Conservation (phyloP, 2,888 invertebrate genomes). For the Stenotaenia linearis region DNA sequence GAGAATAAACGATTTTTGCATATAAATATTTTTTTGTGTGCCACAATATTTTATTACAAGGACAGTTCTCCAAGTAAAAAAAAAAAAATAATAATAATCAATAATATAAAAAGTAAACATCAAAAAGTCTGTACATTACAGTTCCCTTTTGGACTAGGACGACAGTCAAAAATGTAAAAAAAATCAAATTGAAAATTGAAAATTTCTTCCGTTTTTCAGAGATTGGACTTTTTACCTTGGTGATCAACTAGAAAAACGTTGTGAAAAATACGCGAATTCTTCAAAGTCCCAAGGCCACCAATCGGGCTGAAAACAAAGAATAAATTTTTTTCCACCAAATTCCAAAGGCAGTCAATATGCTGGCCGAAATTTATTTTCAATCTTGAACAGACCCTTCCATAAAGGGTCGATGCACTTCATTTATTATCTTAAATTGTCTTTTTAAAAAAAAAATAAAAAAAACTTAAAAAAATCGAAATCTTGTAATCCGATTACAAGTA, state of each 20-base stretch:
- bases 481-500: slow-evolving; percentile 15
- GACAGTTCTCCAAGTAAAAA: neutral
- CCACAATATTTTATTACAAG: neutral
- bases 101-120: neutral
- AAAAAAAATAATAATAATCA: neutral
- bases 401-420: neutral
- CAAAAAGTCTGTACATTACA: neutral
- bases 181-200: neutral
- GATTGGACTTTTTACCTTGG: neutral
- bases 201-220: no score
- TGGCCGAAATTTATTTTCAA: neutral
- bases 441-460: no score
- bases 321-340: neutral
- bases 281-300: neutral
- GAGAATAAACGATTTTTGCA: no score
- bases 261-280: neutral
- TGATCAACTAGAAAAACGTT: neutral
- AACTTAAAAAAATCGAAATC: no score
- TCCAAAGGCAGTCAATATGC: slow-evolving; percentile 30
- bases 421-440: neutral
- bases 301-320: neutral
- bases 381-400: neutral
- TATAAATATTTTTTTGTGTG: no score
- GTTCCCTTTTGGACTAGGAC: neutral
- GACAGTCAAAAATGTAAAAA: neutral